These are phyloP conservation scores for Nansenia antarctica DNA, from an alignment of 2,113 vertebrate genomes.

Conservation along the genomic window DNA sequence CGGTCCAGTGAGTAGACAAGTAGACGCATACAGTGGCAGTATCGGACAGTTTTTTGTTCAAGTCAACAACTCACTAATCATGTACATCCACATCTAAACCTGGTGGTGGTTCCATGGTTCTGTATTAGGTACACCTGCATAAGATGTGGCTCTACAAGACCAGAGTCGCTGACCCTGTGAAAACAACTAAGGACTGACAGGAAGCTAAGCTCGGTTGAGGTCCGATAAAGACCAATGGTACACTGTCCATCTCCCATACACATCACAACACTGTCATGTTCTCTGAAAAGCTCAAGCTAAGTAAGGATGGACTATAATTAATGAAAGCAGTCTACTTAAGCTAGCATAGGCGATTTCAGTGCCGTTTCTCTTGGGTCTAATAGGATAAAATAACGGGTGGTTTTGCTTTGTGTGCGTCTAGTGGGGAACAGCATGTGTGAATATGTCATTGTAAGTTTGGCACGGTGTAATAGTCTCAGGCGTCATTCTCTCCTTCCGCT, in stretches of 20 bases:
- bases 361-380: not conserved
- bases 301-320: not conserved
- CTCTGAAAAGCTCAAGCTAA: not conserved
- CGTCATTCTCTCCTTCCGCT: constrained; percentile 6
- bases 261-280: not conserved
- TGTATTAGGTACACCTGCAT: not conserved
- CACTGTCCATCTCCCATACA: not conserved
- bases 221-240: too few species aligned
- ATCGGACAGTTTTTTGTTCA: not conserved
- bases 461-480: not conserved
- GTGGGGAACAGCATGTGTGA: too few species aligned
- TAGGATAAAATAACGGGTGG: not conserved
- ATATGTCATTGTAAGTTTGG: constrained; percentile 1
- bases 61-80: not conserved
- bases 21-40: not conserved
- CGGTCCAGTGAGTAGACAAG: not conserved
- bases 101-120: too few species aligned
- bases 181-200: not conserved
- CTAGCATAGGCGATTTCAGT: not conserved
- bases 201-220: not conserved
- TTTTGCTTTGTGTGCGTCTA: not conserved
- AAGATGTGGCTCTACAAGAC: not conserved
- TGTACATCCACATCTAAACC: not conserved
- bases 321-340: not conserved
- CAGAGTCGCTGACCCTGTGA: not conserved